Percentiles rank a stretch among this genome's conserved stretches.
Evolutionary conservation across 2,113 vertebrate genomes (phyloP).

Genomic region (Xiphias gladius): DNA sequence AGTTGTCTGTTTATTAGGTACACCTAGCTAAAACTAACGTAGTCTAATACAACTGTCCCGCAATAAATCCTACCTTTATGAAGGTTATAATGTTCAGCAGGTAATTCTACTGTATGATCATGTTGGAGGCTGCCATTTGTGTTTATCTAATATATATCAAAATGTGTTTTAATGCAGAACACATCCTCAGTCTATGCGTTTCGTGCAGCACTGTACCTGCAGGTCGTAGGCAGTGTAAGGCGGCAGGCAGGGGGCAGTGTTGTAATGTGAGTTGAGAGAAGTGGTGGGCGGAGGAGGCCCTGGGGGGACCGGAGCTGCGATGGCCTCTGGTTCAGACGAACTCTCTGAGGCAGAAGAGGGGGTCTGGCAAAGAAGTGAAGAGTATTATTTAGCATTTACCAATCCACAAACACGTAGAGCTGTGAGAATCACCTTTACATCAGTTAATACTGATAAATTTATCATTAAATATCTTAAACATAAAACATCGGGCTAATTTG

Average conservation of each 20-base stretch:
- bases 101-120: no score
- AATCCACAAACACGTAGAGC: neutral
- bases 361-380: slow-evolving; percentile 79
- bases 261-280: slow-evolving; percentile 90
- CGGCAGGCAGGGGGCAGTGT: slow-evolving; percentile 93
- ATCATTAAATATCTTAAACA: neutral
- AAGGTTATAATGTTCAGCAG: no score
- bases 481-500: neutral
- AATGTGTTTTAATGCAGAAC: neutral
- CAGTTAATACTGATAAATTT: neutral
- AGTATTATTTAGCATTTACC: neutral
- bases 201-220: slow-evolving; percentile 85
- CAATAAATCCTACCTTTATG: no score
- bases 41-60: no score
- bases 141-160: neutral
- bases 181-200: neutral
- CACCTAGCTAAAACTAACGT: no score
- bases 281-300: slow-evolving; percentile 87
- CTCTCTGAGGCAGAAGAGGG: slow-evolving; percentile 88
- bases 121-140: no score
- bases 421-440: neutral
- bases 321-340: slow-evolving; percentile 90
- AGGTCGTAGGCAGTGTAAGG: slow-evolving; percentile 96
- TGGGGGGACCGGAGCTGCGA: slow-evolving; percentile 86
- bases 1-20: no score